Conservation (phyloP, 2,888 invertebrate species). For the Agonum fuliginosum region DNA sequence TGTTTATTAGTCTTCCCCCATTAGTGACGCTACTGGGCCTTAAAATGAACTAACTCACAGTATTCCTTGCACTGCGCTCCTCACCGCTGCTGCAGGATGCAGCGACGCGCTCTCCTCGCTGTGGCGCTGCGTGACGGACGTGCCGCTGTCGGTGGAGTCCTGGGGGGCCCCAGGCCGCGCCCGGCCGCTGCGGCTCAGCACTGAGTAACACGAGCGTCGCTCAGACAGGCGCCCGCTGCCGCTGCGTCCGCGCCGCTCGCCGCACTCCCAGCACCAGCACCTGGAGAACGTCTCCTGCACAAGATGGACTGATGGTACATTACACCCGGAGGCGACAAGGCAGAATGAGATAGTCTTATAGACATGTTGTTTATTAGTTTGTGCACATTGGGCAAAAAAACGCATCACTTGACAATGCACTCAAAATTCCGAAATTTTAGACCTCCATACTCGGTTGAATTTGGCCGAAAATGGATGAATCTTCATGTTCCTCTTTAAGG, state of each 20-base stretch:
- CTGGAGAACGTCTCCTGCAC: conserved; percentile 78
- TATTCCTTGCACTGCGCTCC: conserved; percentile 4
- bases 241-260: conserved; percentile 61
- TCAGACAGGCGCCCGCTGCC: conserved; percentile 62
- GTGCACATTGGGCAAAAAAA: too few relatives aligned
- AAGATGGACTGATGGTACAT: conserved; percentile 69
- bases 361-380: too few relatives aligned
- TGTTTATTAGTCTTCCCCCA: not conserved
- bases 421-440: too few relatives aligned
- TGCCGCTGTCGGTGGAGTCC: conserved; percentile 53
- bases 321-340: conserved; percentile 46
- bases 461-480: too few relatives aligned
- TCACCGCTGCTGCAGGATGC: conserved; percentile 34
- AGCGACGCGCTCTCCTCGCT: conserved; percentile 47
- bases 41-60: conserved; percentile 42
- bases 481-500: too few relatives aligned
- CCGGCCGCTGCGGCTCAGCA: conserved; percentile 75
- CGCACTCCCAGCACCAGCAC: conserved; percentile 72
- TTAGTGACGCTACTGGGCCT: not conserved
- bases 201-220: conserved; percentile 74
- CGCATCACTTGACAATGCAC: too few relatives aligned
- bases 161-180: conserved; percentile 68
- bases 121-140: conserved; percentile 41
- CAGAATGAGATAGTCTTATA: too few relatives aligned
- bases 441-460: too few relatives aligned